A percentile compares a stretch with the other conserved stretches of the same genome.
These are phyloP conservation scores for Phytoseiulus persimilis DNA, from an alignment of 2,888 invertebrate genomes.

Conservation along the genomic window DNA sequence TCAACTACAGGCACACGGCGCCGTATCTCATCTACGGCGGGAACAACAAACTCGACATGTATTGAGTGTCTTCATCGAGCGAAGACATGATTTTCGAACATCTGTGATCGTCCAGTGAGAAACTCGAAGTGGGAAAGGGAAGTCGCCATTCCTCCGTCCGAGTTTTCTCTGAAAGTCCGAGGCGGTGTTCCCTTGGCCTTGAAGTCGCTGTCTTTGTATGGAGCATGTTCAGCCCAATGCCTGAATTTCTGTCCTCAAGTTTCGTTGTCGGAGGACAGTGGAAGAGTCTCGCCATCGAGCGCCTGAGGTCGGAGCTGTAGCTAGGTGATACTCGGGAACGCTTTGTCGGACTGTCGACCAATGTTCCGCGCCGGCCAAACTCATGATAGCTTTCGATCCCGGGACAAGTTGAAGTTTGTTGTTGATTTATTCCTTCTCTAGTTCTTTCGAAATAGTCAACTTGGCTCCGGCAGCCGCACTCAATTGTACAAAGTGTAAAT, in stretches of 20 bases:
- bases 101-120: neutral
- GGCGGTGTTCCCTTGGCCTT: too few species aligned
- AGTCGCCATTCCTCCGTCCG: too few species aligned
- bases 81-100: neutral
- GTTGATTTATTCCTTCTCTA: neutral
- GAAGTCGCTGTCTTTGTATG: too few species aligned
- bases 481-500: neutral
- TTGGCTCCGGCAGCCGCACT: neutral
- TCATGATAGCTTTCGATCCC: neutral
- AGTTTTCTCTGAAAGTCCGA: too few species aligned
- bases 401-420: neutral
- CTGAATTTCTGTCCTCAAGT: too few species aligned
- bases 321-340: too few species aligned
- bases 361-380: neutral
- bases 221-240: too few species aligned
- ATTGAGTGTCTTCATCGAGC: neutral
- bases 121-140: neutral
- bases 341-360: neutral
- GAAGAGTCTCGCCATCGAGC: too few species aligned
- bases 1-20: slow-evolving; percentile 28
- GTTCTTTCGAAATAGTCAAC: neutral
- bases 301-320: too few species aligned
- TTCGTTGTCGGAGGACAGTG: too few species aligned
- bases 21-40: slow-evolving; percentile 27
- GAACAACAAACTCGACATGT: slow-evolving; percentile 34